Base-by-base conservation (phyloP, 2,888 invertebrate species). In the Autographa pulchrina region DNA sequence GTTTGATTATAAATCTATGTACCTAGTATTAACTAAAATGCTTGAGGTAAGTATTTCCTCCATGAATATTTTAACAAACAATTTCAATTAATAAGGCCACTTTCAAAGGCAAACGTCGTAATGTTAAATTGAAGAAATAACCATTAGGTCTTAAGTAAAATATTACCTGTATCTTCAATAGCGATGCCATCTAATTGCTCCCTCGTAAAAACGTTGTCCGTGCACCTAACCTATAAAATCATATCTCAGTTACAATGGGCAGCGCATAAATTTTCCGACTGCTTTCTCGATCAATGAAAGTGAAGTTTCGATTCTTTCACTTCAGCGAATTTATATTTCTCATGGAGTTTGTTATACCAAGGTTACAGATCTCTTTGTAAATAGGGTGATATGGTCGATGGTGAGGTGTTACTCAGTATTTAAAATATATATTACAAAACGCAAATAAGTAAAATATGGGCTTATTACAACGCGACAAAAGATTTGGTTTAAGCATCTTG, bases 281-380 rank as follows among this genome's bases (percentile, higher is more conserved):
- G 78, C 90, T 90, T 90, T 90, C 89, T 81, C 85, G 75, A 80
- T 85, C 70, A 85, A 88, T 83, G 88, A 88, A 89, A 89, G 89
- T 84, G 80, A 83, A 82, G 78, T 85, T 84, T 87, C 80, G 82
- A 85, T 84, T 87, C 79, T 85, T 84, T 79, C 72, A 75, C 79
- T 81, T 82, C 81, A 81, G 68, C 69, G 74, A 75, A 82, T 75
- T 78, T 65, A 63, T 75, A 81, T 80, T 82, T 82, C 68, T 72
- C 62, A 68, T 35, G 61, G 65, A 58, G 62, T 38, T 38, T 38
- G 38, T 38, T 38, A 38, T 35, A 35, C 35, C 35, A 11, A 38
- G 38, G 11, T 38, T 11, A 9, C 11, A 38, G 38, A 38, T 11
- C 11, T 38, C 1, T 38, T 11, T 38, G 38, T 38, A 9, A 38